These are phyloP conservation scores for Poecile atricapillus DNA, from an alignment of 2,113 vertebrate species.

Conservation along the genomic window DNA sequence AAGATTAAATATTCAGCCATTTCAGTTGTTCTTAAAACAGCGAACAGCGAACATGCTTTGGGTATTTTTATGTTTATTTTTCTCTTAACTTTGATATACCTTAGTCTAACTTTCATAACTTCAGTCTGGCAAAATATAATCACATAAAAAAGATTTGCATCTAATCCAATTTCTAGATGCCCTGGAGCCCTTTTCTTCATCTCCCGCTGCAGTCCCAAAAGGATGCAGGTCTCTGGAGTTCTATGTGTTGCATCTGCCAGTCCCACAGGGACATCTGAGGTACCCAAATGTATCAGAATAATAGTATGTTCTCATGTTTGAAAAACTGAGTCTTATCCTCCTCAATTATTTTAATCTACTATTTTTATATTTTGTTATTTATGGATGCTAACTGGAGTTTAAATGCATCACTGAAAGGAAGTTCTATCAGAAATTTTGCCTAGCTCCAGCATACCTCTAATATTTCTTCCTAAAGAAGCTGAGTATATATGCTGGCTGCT, in stretches of 20 bases:
- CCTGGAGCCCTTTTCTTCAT: not conserved
- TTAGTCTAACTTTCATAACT: not conserved
- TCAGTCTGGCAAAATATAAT: not conserved
- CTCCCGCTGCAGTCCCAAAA: not conserved
- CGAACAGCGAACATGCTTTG: not conserved
- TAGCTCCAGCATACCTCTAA: not conserved
- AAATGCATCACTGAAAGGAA: not conserved
- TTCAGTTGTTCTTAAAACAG: not conserved
- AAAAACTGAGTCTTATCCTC: not conserved
- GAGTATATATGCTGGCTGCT: not conserved
- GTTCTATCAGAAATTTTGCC: not conserved
- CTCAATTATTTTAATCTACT: not conserved
- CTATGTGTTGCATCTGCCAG: not conserved
- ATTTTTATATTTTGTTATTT: not conserved
- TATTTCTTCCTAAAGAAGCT: not conserved
- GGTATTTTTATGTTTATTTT: not conserved
- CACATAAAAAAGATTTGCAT: not conserved
- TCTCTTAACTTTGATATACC: not conserved
- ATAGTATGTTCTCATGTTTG: not conserved
- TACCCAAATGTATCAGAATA: not conserved
- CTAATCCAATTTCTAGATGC: not conserved
- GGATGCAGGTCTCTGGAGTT: not conserved
- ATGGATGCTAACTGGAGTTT: not conserved
- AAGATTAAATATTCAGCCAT: not conserved
- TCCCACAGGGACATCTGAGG: not conserved